Percentiles rank a stretch among this genome's conserved stretches.
Conservation (phyloP, 1,140 invertebrate species). For the Euwallacea similis region DNA sequence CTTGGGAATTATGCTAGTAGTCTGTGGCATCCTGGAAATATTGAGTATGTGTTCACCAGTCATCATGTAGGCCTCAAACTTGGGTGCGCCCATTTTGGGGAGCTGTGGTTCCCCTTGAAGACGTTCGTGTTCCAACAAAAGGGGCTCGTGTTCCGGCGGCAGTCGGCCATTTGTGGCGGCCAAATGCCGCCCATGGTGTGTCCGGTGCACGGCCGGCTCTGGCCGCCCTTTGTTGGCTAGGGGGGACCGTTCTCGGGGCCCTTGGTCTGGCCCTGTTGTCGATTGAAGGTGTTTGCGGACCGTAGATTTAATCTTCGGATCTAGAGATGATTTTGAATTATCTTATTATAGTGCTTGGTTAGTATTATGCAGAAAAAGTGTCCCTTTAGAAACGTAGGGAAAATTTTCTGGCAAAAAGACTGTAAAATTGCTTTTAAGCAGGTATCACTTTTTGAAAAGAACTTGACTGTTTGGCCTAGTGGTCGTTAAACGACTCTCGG, state of each 20-base stretch:
- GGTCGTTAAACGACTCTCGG: background rate
- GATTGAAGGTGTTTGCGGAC: conserved; percentile 74
- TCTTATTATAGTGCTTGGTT: background rate
- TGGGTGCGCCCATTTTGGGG: conserved; percentile 48
- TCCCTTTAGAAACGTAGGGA: background rate
- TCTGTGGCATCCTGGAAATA: conserved; percentile 76
- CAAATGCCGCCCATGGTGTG: conserved; percentile 40
- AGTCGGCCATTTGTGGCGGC: conserved; percentile 56
- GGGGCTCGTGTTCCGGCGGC: conserved; percentile 46
- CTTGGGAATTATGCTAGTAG: conserved; percentile 61
- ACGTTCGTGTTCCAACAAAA: conserved; percentile 53
- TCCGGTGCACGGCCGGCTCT: conserved; percentile 43
- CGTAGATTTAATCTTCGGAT: conserved; percentile 81
- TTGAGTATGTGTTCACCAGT: conserved; percentile 95
- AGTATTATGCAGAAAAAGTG: background rate
- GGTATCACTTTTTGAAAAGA: background rate
- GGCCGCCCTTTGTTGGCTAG: conserved; percentile 11
- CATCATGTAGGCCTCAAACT: conserved; percentile 95
- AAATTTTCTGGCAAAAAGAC: background rate
- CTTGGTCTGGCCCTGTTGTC: conserved; percentile 45
- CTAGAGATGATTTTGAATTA: conserved; percentile 54
- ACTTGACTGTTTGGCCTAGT: conserved; percentile 10
- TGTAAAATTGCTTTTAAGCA: conserved; percentile 2
- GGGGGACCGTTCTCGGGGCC: conserved; percentile 7
- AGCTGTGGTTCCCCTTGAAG: conserved; percentile 60